Base-by-base conservation (phyloP, 2,113 vertebrate species). In the Aramus guarauna region DNA sequence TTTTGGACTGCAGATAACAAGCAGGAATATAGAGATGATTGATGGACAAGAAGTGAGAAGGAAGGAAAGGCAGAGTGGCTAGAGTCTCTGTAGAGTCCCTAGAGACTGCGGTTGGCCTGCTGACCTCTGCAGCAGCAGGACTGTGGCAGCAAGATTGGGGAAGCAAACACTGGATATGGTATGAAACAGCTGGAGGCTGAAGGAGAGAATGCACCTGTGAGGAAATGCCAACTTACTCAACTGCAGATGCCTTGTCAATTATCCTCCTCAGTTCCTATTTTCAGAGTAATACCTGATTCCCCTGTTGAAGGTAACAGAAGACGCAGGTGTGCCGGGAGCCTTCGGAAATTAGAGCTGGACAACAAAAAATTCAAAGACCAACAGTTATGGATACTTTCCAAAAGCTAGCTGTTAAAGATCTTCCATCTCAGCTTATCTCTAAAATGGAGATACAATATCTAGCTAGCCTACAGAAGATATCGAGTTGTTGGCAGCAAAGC, bases 151-250 rank as follows among this genome's bases (percentile, higher is more conserved):
- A 79, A 58, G 47, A 67, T 4, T 22, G 24, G 17, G 48, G 47
- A n/a, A 78, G 18, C 21, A 24, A 12, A 36, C 0, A 0, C 15
- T 30, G 67, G 10, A 3, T 45, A 45, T 3, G 5, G 23, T 27
- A 50, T 24, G 62, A 41, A 86, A 79, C 58, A 47, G 32, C 41
- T 9, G 20, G 74, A 83, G 45, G 34, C 13, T 11, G 56, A 88
- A 73, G 45, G 30, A 90, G n/a, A 47, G 11, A 55, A 63, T 2
- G 29, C 30, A 39, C 5, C 8, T 9, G 41, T 3, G 22, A 67
- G 27, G 76, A 96, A 91, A 45, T 7, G n/a, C 5, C 41, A 41
- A n/a, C 55, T 73, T 55, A 52, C 9, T 68, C 43, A 64, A 77
- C 20, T 8, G 23, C 43, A 80, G 55, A 83, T 76, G 64, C 15